Evolutionary conservation across 2,113 vertebrate species (phyloP), one percentile per base, ranked within the genome.

Genomic region (Condylura cristata): DNA sequence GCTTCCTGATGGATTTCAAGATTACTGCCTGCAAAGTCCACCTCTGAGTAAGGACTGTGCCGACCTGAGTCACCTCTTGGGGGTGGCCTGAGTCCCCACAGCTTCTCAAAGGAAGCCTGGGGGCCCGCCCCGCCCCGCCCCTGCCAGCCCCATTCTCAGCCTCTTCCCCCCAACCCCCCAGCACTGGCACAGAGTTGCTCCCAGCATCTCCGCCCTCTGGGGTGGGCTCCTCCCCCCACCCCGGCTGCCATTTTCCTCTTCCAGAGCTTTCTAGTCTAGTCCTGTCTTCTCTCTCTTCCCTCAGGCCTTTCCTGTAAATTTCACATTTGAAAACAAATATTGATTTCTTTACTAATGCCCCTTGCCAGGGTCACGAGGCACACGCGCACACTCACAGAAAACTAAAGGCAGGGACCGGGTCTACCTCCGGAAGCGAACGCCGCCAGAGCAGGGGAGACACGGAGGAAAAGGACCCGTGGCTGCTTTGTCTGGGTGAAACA

Each of bases 291-390:
- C 20, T 65, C 72, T 86, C 90, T 71, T 86, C 82, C 89, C 76
- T 34, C 79, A 82, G 70, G 71, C 26, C 46, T 72, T 60, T 30
- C 95, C 84, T 86, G 83, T 58, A 39, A 34, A 66, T 66, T 91
- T 95, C 95, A 91, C 90, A 91, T 80, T 46, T 1, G 60, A 93
- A 56, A 96, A 95, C 79, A 10, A 74, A 86, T 95, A 95, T 95
- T 58, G 92, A 96, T 98, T 97, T 95, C 94, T 79, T 90, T 83
- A 32, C 96, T 94, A 97, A 97, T 86, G 89, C 91, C 90, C 46
- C 32, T 34, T 56, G 68, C 92, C 84, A 8, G 72, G 16, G 1
- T 32, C 78, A 48, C 63, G 66, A 91, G 18, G 63, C 71, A 26
- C 91, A 53, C 6, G 51, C 51, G 72, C 17, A 74, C 20, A 75